Base-by-base conservation (phyloP, 1,140 invertebrate species). In the Ceratosolen fusciceps region DNA sequence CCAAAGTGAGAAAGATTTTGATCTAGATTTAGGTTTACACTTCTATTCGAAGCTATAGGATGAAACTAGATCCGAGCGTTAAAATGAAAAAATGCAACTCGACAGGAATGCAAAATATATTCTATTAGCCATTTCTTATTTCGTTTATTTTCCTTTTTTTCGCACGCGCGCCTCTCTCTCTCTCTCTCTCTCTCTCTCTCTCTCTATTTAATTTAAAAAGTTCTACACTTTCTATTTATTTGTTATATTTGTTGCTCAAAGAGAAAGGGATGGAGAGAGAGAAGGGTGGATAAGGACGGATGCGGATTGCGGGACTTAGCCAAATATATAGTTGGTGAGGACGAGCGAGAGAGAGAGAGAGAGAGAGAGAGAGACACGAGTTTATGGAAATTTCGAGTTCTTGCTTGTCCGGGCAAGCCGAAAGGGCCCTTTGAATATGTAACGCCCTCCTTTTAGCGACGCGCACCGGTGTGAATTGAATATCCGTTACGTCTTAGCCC, bases 341-440 rank as follows among this genome's bases (percentile, higher is more conserved):
- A 21, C 1, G 10, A 56, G n/a, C 1, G 31, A 34, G 7, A 65
- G 12, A 62, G 26, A 52, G 34, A 1, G 16, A 26, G 16, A 49
- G 0, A 71, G 47, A 58, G 37, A 47, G 52, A 75, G 19, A 71
- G 54, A 70, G 67, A 68, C n/a, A 60, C 65, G 37, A 29, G 78
- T 71, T 80, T 80, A 80, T 80, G 79, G 65, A 80, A 80, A 80
- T 80, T 80, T 73, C 12, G 29, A 21, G 56, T 29, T 49, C 37
- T 12, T 54, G 47, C 34, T 73, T 79, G 43, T 54, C 62, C 47
- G 60, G 14, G 31, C 31, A 49, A 39, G 14, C 60, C 1, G 56
- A 80, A 80, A 52, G 37, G n/a, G 16, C 58, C 43, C 79, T 80
- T 65, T 76, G 79, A 80, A 76, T 80, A 80, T 80, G 73, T 80